Percentiles rank a stretch among this genome's conserved stretches.
These are phyloP conservation scores for Gymnoscelis rufifasciata DNA, from an alignment of 2,888 invertebrate genomes.

Conservation along the genomic window DNA sequence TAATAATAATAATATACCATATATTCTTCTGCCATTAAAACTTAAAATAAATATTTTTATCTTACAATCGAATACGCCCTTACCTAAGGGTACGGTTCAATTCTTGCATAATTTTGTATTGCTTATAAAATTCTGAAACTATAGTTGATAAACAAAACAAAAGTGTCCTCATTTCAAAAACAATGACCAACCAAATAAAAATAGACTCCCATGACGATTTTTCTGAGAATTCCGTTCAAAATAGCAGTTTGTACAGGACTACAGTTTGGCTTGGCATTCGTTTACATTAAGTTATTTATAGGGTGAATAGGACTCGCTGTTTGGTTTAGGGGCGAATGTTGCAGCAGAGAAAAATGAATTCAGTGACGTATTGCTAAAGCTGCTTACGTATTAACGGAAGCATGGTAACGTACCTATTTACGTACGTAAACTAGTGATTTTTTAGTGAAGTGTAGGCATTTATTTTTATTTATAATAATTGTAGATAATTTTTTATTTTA, in stretches of 20 bases:
- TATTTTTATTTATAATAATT: too few relatives aligned
- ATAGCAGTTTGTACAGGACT: constrained; percentile 32
- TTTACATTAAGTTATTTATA: constrained; percentile 42
- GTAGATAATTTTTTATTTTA: too few relatives aligned
- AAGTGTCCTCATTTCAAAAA: not conserved
- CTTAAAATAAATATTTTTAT: too few relatives aligned
- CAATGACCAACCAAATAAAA: constrained; percentile 16
- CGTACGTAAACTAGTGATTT: too few relatives aligned
- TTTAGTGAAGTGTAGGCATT: too few relatives aligned
- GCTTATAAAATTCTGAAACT: too few relatives aligned
- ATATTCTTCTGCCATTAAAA: too few relatives aligned
- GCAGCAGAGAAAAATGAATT: not conserved
- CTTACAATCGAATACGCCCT: too few relatives aligned
- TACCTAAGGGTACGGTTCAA: too few relatives aligned
- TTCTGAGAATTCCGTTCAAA: constrained; percentile 24
- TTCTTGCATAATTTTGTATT: too few relatives aligned
- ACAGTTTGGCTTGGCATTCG: constrained; percentile 53
- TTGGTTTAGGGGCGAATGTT: constrained; percentile 36
- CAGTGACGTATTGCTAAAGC: not conserved
- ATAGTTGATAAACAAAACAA: constrained; percentile 2
- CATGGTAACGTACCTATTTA: too few relatives aligned
- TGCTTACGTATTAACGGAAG: not conserved
- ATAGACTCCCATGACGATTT: constrained; percentile 13
- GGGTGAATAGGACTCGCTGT: constrained; percentile 34
- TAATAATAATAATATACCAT: too few relatives aligned